phyloP scores from a whole-genome alignment of 2,888 invertebrate genomes.

The Euclidia mi region DNA sequence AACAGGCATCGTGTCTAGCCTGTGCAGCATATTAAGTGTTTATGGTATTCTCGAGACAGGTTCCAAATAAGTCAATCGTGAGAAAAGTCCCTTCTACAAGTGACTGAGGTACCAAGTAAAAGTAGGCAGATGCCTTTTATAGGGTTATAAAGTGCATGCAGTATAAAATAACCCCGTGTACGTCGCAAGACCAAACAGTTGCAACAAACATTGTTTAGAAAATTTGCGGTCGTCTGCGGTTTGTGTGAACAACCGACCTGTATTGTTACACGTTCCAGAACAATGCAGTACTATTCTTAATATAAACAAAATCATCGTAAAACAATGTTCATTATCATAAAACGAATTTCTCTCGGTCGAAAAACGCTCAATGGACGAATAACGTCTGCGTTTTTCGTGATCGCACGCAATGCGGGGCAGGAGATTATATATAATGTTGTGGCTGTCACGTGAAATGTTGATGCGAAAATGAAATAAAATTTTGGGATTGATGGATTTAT shows the following conservation, averaged over 20 bases:
- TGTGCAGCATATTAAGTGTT: constrained; percentile 24
- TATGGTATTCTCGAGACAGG: constrained; percentile 31
- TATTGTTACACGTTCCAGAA: constrained; percentile 2
- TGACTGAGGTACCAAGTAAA: constrained; percentile 41
- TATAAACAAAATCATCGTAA: constrained; percentile 12
- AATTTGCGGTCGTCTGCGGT: constrained; percentile 63
- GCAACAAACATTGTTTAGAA: constrained; percentile 56
- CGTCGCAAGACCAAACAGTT: constrained; percentile 26
- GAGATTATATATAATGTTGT: background rate
- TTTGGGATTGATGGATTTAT: too few relatives aligned
- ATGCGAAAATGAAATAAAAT: constrained; percentile 4
- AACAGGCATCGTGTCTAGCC: constrained; percentile 28
- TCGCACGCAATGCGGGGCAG: constrained; percentile 19
- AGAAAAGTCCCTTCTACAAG: constrained; percentile 40
- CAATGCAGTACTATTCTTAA: constrained; percentile 1
- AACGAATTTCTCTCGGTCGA: constrained; percentile 23
- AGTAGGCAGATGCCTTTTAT: constrained; percentile 25
- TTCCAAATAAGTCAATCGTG: constrained; percentile 44
- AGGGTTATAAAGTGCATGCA: constrained; percentile 24
- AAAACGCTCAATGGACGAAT: constrained; percentile 23
- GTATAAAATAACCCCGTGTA: constrained; percentile 28
- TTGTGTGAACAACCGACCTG: constrained; percentile 56
- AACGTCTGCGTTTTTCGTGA: constrained; percentile 24
- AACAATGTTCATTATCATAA: constrained; percentile 29
- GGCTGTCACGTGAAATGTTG: constrained; percentile 16